Conservation (phyloP, 2,888 invertebrate species). For the Ecdyonurus torrentis region DNA sequence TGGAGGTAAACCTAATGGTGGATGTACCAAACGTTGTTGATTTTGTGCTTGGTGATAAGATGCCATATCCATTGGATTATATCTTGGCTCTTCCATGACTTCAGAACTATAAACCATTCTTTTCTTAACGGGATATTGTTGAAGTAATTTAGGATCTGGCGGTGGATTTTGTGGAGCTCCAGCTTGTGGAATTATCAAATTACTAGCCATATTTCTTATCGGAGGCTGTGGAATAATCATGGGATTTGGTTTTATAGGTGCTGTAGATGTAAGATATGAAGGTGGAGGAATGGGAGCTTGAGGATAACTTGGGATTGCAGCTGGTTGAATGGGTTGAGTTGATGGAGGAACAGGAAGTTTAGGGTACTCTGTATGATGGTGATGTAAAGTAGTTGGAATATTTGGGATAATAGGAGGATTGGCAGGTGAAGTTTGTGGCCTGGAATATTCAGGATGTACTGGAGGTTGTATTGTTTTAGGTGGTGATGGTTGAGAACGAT, state of each 20-base stretch:
- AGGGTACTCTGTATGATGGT: constrained; percentile 2
- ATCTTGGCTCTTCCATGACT: background rate
- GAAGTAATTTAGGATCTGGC: background rate
- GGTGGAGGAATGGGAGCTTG: background rate
- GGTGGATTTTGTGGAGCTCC: background rate
- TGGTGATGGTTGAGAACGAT: constrained; percentile 15
- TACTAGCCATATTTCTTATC: background rate
- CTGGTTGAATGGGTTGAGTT: background rate
- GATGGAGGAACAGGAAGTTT: too few relatives aligned
- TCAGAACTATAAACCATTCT: background rate
- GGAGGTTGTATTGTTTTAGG: constrained; percentile 9
- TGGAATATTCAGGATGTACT: constrained; percentile 15
- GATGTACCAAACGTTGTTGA: background rate
- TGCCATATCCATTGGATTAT: background rate
- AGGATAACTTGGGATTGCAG: background rate
- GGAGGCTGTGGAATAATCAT: background rate
- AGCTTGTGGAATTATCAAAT: background rate
- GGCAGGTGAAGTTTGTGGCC: constrained; percentile 9
- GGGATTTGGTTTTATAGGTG: background rate
- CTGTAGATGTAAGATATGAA: background rate
- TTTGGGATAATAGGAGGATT: background rate
- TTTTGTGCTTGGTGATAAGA: background rate
- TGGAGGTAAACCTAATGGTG: background rate
- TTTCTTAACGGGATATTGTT: constrained; percentile 2
- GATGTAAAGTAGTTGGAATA: background rate